A percentile compares a stretch with the other conserved stretches of the same genome.
phyloP scores from a whole-genome alignment of 2,113 vertebrate species.

The Cryptotis parvus region DNA sequence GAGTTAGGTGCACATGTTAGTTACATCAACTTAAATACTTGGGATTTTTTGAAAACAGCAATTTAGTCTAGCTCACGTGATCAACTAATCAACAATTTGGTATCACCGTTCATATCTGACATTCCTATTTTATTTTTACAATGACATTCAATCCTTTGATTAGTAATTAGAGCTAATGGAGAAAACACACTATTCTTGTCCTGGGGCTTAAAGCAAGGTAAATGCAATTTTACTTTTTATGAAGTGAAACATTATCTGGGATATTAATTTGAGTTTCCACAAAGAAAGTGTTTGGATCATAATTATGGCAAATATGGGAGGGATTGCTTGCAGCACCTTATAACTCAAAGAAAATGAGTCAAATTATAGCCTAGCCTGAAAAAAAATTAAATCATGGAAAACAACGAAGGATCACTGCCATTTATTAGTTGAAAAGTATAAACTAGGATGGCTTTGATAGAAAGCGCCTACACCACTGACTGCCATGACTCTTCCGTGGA shows the following conservation, averaged over 20 bases:
- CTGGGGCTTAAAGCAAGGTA: slow-evolving; percentile 62
- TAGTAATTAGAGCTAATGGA: slow-evolving; percentile 71
- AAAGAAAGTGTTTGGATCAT: slow-evolving; percentile 34
- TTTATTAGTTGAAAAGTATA: slow-evolving; percentile 47
- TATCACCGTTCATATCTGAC: slow-evolving; percentile 71
- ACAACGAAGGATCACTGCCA: background rate
- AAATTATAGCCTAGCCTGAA: slow-evolving; percentile 39
- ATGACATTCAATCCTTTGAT: slow-evolving; percentile 72
- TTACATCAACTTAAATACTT: slow-evolving; percentile 65
- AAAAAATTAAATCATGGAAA: slow-evolving; percentile 1
- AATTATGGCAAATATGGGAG: slow-evolving; percentile 41
- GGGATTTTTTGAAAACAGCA: slow-evolving; percentile 68
- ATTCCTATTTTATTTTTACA: slow-evolving; percentile 75
- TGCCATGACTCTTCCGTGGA: background rate
- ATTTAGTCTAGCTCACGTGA: slow-evolving; percentile 62
- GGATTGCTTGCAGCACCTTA: slow-evolving; percentile 38
- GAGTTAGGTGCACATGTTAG: slow-evolving; percentile 54
- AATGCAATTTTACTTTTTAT: slow-evolving; percentile 45
- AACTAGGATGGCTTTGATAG: background rate
- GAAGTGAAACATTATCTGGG: slow-evolving; percentile 49
- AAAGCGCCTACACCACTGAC: background rate
- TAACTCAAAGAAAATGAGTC: slow-evolving; percentile 57
- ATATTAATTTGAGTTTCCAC: slow-evolving; percentile 61
- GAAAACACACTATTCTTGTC: slow-evolving; percentile 57
- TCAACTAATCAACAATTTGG: slow-evolving; percentile 69